Base-by-base conservation (phyloP, 2,113 vertebrate species). In the Tachysurus vachellii region DNA sequence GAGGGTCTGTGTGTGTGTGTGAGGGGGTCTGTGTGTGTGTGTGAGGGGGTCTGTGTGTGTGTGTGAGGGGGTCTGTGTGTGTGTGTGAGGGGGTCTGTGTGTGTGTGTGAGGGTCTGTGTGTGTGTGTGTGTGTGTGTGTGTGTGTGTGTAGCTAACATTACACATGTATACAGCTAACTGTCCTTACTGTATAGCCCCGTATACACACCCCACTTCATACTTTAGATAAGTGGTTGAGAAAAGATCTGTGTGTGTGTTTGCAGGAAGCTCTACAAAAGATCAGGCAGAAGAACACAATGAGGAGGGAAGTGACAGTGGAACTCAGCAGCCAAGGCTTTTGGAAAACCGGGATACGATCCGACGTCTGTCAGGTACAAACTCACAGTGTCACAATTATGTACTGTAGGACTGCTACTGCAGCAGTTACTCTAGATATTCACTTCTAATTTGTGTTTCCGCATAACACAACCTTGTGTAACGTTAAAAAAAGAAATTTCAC, bases 251-350 rank as follows among this genome's bases (percentile, higher is more conserved):
- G 31, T 79, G 47, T 36, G 8, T 54, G 71, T 82, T 17, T 80
- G 82, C 93, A 99, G 98, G 98, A 99, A 93, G 97, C 98, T 0
- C 96, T 99, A 90, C 98, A 99, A 93, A 99, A 99, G 94, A 99
- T 99, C 91, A 96, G 98, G 61, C 98, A 99, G 96, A 99, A 99
- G 95, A 99, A 99, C 92, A 99, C 98, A 0, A 99, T 99, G 98
- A 95, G 98, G 79, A 95, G 98, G 62, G 98, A 99, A 95, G 98
- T 99, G 89, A 99, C 98, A 0, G 98, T 99, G 57, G 98, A 99
- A 91, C 95, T 99, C 62, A 99, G 98, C 92, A 99, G 98, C 90
- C 98, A 99, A 92, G 97, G 98, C 44, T 99, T 99, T 95, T 99
- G 98, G 97, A 99, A 98, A 90, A 98, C 97, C 1, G 98, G 98